Evolutionary conservation across 1,140 invertebrate genomes (phyloP).

Genomic region (Gryllus bimaculatus): DNA sequence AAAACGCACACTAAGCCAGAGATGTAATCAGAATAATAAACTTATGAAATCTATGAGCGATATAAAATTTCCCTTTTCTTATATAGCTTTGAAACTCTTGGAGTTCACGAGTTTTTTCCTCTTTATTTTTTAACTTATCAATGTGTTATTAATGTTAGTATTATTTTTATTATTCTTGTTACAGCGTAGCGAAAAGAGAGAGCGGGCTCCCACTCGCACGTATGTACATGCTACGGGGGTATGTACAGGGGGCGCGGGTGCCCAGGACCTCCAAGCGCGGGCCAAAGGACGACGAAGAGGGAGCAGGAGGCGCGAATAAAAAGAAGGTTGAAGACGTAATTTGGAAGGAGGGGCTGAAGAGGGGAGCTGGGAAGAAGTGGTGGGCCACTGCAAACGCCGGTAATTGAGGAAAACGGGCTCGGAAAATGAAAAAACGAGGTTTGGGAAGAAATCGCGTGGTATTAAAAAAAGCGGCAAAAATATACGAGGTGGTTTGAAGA

Average conservation of each 20-base stretch:
- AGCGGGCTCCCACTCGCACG: not conserved
- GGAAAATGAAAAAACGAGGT: no score
- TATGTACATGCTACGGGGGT: not conserved
- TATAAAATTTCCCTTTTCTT: conserved; percentile 3
- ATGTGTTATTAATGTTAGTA: not conserved
- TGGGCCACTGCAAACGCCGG: not conserved
- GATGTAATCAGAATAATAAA: conserved; percentile 6
- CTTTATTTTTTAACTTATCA: not conserved
- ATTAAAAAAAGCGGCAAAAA: no score
- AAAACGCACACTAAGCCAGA: not conserved
- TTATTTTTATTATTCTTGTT: not conserved
- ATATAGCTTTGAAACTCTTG: not conserved
- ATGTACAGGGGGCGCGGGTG: not conserved
- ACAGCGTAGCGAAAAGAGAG: not conserved
- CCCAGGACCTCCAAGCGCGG: not conserved
- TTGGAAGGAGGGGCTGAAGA: not conserved
- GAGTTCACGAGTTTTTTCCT: not conserved
- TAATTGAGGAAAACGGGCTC: no score
- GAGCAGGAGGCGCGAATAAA: no score
- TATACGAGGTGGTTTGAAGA: no score
- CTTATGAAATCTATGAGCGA: conserved; percentile 4
- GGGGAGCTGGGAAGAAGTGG: not conserved
- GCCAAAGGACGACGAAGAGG: no score
- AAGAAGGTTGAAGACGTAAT: not conserved
- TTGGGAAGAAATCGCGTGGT: no score